These are phyloP conservation scores for Rhopalosiphum maidis DNA, from an alignment of 1,140 invertebrate genomes.

Conservation along the genomic window DNA sequence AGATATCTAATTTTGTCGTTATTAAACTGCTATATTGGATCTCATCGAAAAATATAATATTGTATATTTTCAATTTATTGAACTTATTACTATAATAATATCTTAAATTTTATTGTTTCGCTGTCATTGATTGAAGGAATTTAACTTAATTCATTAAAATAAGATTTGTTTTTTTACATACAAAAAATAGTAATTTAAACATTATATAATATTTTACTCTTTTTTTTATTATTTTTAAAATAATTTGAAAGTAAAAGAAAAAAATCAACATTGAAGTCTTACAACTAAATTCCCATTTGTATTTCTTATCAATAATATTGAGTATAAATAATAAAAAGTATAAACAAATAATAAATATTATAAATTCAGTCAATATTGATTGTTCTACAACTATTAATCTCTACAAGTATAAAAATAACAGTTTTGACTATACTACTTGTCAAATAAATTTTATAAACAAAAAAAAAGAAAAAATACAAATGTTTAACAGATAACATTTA, in stretches of 20 bases:
- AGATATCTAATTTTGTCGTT: too few species aligned
- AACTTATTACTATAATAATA: too few species aligned
- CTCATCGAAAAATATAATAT: too few species aligned
- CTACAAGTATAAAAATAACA: neutral
- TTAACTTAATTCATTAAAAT: too few species aligned
- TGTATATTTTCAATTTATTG: too few species aligned
- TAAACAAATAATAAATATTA: slow-evolving; percentile 13
- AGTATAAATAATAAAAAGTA: neutral
- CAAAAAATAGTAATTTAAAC: too few species aligned
- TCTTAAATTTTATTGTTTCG: too few species aligned
- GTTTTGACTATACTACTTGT: neutral
- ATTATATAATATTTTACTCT: neutral
- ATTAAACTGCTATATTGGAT: too few species aligned
- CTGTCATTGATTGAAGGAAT: too few species aligned
- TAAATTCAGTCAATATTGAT: neutral
- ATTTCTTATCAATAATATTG: neutral
- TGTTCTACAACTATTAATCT: neutral
- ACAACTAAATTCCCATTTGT: neutral
- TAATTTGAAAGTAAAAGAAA: neutral
- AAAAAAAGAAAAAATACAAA: neutral
- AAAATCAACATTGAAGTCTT: neutral
- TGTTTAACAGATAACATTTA: neutral
- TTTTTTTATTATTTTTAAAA: neutral
- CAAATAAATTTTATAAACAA: neutral
- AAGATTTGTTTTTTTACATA: too few species aligned